Evolutionary conservation across 2,113 vertebrate species (phyloP).

Genomic region (Eptesicus fuscus): DNA sequence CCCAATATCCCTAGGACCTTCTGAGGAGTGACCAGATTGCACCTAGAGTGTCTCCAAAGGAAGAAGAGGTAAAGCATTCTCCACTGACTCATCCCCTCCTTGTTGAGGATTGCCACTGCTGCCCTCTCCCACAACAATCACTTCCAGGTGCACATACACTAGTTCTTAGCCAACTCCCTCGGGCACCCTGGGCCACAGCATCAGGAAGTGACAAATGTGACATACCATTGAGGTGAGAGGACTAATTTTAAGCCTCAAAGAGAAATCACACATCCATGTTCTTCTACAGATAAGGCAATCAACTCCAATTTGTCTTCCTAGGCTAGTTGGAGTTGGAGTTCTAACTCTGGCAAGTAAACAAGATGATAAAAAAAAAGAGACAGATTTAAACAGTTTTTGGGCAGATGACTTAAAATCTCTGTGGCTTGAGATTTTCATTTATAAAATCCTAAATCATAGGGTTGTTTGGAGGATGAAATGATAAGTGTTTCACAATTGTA

Average conservation of each 20-base stretch:
- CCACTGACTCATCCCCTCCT: background rate
- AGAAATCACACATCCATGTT: background rate
- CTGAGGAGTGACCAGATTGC: background rate
- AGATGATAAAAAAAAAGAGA: background rate
- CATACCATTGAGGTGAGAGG: background rate
- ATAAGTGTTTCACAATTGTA: background rate
- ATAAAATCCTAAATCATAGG: background rate
- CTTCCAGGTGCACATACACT: background rate
- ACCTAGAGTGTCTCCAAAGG: background rate
- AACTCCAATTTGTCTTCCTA: background rate
- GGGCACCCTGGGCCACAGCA: accelerated
- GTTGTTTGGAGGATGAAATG: background rate
- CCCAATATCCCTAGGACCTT: background rate
- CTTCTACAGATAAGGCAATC: background rate
- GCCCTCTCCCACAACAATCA: background rate
- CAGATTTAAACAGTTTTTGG: background rate
- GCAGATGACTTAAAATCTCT: background rate
- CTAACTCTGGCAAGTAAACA: background rate
- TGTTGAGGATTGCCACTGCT: background rate
- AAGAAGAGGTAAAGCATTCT: background rate
- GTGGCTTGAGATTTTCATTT: background rate
- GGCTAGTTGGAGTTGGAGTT: background rate
- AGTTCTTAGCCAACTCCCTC: background rate
- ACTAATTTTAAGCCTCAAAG: background rate
- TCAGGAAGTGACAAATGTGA: background rate